phyloP scores from a whole-genome alignment of 1,140 invertebrate genomes.

The Temnothorax longispinosus region DNA sequence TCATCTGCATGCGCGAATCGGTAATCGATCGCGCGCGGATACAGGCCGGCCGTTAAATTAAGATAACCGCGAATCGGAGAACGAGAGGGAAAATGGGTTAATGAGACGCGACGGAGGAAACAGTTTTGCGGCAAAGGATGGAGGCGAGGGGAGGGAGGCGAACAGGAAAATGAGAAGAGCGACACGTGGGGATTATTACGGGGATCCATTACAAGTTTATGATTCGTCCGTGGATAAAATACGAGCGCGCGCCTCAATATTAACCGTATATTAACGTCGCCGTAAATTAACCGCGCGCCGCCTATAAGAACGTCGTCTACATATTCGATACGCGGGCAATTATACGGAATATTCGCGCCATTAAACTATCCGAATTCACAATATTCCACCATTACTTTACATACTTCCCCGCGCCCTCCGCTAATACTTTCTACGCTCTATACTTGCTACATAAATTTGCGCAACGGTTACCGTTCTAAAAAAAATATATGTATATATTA shows the following conservation, averaged over 20 bases:
- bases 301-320: neutral
- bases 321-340: neutral
- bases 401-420: neutral
- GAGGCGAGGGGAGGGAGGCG: neutral
- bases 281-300: constrained; percentile 16
- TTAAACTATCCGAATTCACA: neutral
- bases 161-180: constrained; percentile 17
- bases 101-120: constrained; percentile 25
- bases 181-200: constrained; percentile 51
- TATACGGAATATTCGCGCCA: neutral
- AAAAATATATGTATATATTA: neutral
- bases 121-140: neutral
- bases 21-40: constrained; percentile 51
- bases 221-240: constrained; percentile 24
- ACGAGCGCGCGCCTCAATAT: constrained; percentile 46
- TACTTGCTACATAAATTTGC: neutral
- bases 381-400: neutral
- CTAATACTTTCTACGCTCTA: neutral
- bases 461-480: neutral
- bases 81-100: constrained; percentile 57
- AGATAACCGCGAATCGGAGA: constrained; percentile 43
- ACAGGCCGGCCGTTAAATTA: constrained; percentile 48
- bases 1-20: constrained; percentile 45
- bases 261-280: constrained; percentile 33
- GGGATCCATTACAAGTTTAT: constrained; percentile 46